Conservation (phyloP, 2,888 invertebrate genomes). For the Crioceris asparagi region DNA sequence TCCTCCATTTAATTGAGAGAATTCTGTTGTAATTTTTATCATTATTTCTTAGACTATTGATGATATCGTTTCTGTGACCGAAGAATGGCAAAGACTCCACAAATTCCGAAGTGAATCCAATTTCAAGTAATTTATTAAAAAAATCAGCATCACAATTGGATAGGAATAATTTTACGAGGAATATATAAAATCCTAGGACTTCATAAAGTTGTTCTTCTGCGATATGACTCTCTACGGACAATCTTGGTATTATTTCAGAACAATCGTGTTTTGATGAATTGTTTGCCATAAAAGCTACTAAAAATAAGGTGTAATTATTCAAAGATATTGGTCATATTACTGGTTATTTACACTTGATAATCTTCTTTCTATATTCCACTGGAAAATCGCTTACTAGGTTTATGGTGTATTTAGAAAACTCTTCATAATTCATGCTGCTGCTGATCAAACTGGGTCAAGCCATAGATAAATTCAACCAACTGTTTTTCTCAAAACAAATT, state of each 20-base stretch:
- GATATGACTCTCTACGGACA: slow-evolving; percentile 21
- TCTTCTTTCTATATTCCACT: slow-evolving; percentile 19
- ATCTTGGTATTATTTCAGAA: slow-evolving; percentile 21
- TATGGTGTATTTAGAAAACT: slow-evolving; percentile 17
- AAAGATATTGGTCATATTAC: slow-evolving; percentile 5
- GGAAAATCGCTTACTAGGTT: slow-evolving; percentile 18
- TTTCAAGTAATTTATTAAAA: slow-evolving; percentile 20
- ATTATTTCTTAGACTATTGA: slow-evolving; percentile 19
- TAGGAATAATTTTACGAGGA: slow-evolving; percentile 22
- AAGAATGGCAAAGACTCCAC: slow-evolving; percentile 26
- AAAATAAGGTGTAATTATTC: slow-evolving; percentile 15
- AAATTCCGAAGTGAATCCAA: slow-evolving; percentile 28
- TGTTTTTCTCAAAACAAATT: too few relatives aligned
- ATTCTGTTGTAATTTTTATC: slow-evolving; percentile 20
- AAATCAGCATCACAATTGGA: slow-evolving; percentile 26
- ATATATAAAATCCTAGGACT: slow-evolving; percentile 24
- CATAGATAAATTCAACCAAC: too few relatives aligned
- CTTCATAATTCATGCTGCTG: slow-evolving; percentile 21
- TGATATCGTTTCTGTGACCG: slow-evolving; percentile 22
- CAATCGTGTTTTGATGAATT: slow-evolving; percentile 22
- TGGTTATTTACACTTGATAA: slow-evolving; percentile 22
- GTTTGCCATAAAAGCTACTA: slow-evolving; percentile 25
- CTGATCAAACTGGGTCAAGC: too few relatives aligned
- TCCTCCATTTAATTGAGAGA: slow-evolving; percentile 27
- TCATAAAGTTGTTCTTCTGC: slow-evolving; percentile 21